Percentiles rank a stretch among this genome's conserved stretches.
Conservation (phyloP, 2,113 vertebrate species). For the Myrmecophaga tridactyla region DNA sequence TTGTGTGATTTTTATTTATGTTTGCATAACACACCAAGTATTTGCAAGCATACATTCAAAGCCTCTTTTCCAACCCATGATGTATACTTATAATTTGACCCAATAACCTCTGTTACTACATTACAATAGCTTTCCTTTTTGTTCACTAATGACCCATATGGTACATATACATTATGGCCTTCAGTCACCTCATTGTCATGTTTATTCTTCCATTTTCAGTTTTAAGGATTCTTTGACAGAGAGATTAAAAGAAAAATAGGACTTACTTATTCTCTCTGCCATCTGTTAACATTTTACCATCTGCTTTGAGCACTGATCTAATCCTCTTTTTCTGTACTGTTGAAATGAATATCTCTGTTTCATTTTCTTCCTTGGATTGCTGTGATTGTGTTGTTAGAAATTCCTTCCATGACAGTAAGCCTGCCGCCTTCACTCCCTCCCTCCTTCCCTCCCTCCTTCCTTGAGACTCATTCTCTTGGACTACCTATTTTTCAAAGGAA, state of each 20-base stretch:
- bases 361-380: neutral
- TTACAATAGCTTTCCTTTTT: neutral
- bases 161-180: neutral
- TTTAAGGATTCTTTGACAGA: constrained; percentile 48
- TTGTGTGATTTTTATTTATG: neutral
- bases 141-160: neutral
- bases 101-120: neutral
- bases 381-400: neutral
- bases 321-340: neutral
- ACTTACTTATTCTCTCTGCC: constrained; percentile 41
- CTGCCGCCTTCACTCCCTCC: too few relatives aligned
- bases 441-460: neutral
- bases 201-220: constrained; percentile 20
- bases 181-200: neutral
- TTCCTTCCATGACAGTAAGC: neutral
- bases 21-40: neutral
- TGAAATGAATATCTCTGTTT: constrained; percentile 25
- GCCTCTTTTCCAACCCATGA: neutral
- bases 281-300: constrained; percentile 55
- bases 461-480: neutral
- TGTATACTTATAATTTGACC: neutral
- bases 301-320: constrained; percentile 43
- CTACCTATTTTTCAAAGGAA: neutral
- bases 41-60: neutral
- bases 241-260: constrained; percentile 41